Conservation (phyloP, 2,113 vertebrate genomes). For the Forbesichthys agassizii region DNA sequence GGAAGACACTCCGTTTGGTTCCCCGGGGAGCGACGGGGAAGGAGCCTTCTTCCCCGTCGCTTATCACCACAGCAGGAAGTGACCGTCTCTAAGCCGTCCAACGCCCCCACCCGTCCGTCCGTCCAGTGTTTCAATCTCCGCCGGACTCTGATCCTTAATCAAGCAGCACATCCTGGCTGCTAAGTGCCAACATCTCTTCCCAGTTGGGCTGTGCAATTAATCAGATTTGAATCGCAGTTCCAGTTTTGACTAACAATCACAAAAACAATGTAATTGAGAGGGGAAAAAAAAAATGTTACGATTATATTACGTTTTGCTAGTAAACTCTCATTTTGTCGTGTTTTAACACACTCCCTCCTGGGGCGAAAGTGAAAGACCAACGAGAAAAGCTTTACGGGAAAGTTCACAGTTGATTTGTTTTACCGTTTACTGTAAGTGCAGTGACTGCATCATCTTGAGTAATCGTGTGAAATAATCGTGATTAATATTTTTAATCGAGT, state of each 20-base stretch:
- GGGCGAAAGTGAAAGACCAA: no score
- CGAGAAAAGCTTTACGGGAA: no score
- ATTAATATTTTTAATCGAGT: slow-evolving; percentile 34
- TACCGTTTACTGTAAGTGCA: slow-evolving; percentile 11
- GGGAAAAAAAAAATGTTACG: no score
- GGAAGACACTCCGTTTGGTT: slow-evolving; percentile 87
- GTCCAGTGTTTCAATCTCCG: slow-evolving; percentile 21
- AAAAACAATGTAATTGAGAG: no score
- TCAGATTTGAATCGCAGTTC: no score
- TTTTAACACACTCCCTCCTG: no score
- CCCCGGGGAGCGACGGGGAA: slow-evolving; percentile 82
- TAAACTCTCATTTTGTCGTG: no score
- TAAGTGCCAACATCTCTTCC: not conserved
- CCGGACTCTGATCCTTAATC: slow-evolving; percentile 20
- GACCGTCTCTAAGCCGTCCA: not conserved
- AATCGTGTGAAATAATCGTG: slow-evolving; percentile 50
- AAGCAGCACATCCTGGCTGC: not conserved
- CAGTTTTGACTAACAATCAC: no score
- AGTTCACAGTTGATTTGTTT: not conserved
- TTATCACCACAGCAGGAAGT: slow-evolving; percentile 61
- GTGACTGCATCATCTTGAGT: no score
- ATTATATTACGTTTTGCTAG: no score
- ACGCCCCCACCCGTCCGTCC: no score
- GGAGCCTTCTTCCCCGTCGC: slow-evolving; percentile 85
- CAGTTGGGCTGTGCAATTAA: no score